Conservation (phyloP, 2,113 vertebrate species). For the Emydocephalus ijimae region DNA sequence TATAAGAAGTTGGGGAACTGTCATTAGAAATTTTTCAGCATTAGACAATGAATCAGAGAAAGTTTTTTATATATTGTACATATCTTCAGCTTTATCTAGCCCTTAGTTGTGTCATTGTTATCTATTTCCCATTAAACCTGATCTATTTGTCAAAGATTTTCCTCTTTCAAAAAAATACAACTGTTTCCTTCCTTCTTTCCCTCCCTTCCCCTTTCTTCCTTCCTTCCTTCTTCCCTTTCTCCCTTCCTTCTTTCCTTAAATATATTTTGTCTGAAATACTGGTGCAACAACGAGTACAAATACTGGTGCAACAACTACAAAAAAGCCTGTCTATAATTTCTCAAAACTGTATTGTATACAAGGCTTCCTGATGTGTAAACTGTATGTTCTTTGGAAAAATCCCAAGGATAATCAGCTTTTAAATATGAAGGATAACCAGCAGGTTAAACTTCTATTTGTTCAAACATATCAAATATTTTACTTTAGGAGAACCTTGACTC, state of each 20-base stretch:
- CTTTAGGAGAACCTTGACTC: not conserved
- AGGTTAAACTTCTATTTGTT: not conserved
- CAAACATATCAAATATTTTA: rapidly evolving
- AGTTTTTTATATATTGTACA: not conserved
- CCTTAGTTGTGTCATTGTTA: not conserved
- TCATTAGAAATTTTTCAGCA: not conserved
- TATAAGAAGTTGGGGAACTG: not conserved
- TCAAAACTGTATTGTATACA: not conserved
- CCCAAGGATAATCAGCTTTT: not conserved
- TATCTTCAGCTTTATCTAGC: not conserved
- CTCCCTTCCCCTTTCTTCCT: rapidly evolving
- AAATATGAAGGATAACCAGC: not conserved
- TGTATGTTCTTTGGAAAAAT: slow-evolving; percentile 14
- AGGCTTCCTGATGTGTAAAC: slow-evolving; percentile 8
- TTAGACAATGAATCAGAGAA: not conserved
- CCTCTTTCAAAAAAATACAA: not conserved
- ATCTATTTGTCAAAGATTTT: not conserved
- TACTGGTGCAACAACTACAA: not conserved
- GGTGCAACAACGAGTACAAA: not conserved
- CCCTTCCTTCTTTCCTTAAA: not conserved
- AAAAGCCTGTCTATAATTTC: not conserved
- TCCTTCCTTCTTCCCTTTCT: not conserved
- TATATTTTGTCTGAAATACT: not conserved
- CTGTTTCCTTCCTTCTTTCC: rapidly evolving
- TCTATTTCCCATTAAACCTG: not conserved